Base-by-base conservation (phyloP, 2,888 invertebrate genomes). In the Frankliniella intonsa region DNA sequence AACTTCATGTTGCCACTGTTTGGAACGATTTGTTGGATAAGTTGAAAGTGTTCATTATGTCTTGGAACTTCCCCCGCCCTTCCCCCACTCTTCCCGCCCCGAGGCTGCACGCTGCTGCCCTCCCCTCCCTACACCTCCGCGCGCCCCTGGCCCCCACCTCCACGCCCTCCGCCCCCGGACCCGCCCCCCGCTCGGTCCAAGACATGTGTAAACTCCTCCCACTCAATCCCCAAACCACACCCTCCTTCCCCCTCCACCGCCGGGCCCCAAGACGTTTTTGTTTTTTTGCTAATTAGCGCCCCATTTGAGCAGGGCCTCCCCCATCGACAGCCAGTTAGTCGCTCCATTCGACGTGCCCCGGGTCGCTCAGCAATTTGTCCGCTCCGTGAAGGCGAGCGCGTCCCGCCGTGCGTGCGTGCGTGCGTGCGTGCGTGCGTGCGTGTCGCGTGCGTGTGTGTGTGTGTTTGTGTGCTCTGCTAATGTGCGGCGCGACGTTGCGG, bases 271-370 rank as follows among this genome's bases (percentile, higher is more conserved):
- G 22, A 12, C 69, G 11, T 19, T 76, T 76, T 76, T 76, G 69
- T 76, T 76, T 76, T 76, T 76, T 76, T 22, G 25, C 69, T 76
- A 76, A 76, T 76, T 76, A 76, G 69, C 25, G 69, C 69, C 69
- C 69, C 69, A 76, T 76, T 76, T 76, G 69, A 38, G 38, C 38
- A 38, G 38, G 38, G 38, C 38, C 38, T 38, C 38, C 38, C 38
- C 87, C 87, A 87, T 88, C 87, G 86, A 85, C 83, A 76, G 69
- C 69, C 69, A 76, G 69, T 76, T 76, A 76, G 69, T 25, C 69
- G 25, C 25, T 12, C 22, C 69, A 76, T 76, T 76, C 69, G 69
- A 25, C 69, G 69, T 22, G 25, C 22, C 25, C 12, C 69, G 62
- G 62, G 62, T n/a, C 19, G 62, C 62, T 7, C 62, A n/a, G 12